Evolutionary conservation across 1,140 invertebrate species (phyloP), one percentile per base, ranked within the genome.

Genomic region (Aphelinus atriplicis): DNA sequence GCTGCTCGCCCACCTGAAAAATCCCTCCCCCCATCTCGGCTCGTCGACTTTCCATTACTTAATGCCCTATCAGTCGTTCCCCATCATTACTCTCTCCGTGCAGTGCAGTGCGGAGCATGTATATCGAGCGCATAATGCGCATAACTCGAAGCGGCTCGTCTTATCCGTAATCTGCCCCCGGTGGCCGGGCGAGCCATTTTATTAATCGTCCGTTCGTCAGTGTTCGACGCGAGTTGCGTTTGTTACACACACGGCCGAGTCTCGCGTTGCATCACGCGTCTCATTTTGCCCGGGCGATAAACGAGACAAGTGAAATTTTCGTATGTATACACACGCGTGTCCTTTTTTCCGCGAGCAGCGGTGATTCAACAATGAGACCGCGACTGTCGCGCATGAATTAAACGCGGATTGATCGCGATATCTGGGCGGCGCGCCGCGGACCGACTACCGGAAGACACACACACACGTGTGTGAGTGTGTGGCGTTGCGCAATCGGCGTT

Each of bases 171-270:
- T 26, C 26, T 26, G 26, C 26, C 26, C 26, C 26, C 26, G 26
- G 26, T 26, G 26, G 26, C 26, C 0, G 26, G 26, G 26, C 26
- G 26, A 26, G 26, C 26, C 26, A 57, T 64, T 72, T 72, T 72
- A 72, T 72, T 72, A 72, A 72, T 72, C 70, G 70, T 57, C 70
- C 56, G 62, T 72, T 45, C 51, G 70, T 72, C 61, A 62, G 65
- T 26, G 26, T 48, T 71, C 70, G 60, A 71, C n/a, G 58, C 62
- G 0, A 26, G 26, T 26, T 26, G 26, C 26, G 26, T 26, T 26
- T 26, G 26, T 26, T 26, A 26, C 26, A 26, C 0, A 51, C 43
- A 2, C 26, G 58, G 57, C 1, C 4, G n/a, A 10, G 57, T 42
- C n/a, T 26, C 58, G 50, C 1, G 43, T 63, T 63, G 69, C 60